These are phyloP conservation scores for Callocephalon fimbriatum DNA, from an alignment of 2,113 vertebrate genomes.

Conservation along the genomic window DNA sequence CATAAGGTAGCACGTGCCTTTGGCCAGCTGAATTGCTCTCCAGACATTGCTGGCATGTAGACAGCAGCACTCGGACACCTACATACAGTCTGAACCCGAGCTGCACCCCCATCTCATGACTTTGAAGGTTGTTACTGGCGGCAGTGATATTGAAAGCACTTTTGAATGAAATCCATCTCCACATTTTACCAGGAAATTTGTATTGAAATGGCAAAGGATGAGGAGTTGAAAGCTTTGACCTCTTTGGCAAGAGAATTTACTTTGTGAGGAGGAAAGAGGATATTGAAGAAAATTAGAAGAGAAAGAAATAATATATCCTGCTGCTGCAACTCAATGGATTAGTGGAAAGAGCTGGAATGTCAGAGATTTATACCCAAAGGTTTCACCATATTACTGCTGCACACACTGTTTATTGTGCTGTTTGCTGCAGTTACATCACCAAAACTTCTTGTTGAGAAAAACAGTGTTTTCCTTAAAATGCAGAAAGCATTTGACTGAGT, in stretches of 20 bases:
- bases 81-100: not conserved
- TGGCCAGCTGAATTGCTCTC: not conserved
- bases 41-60: not conserved
- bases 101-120: not conserved
- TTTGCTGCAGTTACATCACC: not conserved
- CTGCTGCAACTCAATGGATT: not conserved
- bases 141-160: not conserved
- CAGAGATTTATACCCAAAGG: not conserved
- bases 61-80: not conserved
- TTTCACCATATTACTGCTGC: rapidly evolving
- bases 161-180: not conserved
- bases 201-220: not conserved
- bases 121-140: not conserved
- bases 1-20: not conserved
- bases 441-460: not conserved
- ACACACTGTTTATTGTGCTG: not conserved
- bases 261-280: not conserved
- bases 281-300: not conserved
- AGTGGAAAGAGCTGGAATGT: not conserved
- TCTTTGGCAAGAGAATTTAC: not conserved
- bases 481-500: not conserved
- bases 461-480: not conserved
- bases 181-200: not conserved
- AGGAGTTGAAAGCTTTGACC: not conserved
- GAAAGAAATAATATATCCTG: not conserved